phyloP scores from a whole-genome alignment of 2,888 invertebrate genomes.

The Chironomus riparius region DNA sequence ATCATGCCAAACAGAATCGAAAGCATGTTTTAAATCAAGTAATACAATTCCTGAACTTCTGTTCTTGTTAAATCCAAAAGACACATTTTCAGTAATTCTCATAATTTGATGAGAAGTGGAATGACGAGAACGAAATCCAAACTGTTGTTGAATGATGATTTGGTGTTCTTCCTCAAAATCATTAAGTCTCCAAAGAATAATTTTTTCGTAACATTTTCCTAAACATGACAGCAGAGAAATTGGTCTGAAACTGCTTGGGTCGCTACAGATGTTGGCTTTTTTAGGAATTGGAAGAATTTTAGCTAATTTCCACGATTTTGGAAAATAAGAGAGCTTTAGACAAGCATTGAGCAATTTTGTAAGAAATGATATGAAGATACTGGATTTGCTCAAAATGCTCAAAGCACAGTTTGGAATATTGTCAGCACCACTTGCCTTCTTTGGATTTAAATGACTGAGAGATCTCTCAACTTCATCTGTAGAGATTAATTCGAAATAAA shows the following conservation, averaged over 20 bases:
- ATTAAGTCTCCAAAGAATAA: constrained; percentile 28
- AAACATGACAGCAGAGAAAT: constrained; percentile 31
- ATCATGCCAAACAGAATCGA: constrained; percentile 36
- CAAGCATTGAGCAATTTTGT: too few species aligned
- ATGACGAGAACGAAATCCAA: constrained; percentile 33
- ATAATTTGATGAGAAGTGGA: constrained; percentile 33
- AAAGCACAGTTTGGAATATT: not conserved
- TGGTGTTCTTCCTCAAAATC: constrained; percentile 25
- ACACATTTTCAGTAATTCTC: constrained; percentile 31
- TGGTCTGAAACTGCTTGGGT: constrained; percentile 31
- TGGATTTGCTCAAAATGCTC: too few species aligned
- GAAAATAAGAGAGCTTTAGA: too few species aligned
- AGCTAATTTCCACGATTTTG: constrained; percentile 33
- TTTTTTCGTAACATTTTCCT: constrained; percentile 31
- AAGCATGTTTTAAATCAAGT: constrained; percentile 35
- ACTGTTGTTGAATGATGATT: constrained; percentile 31
- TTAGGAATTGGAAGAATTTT: constrained; percentile 31
- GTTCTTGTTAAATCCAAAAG: constrained; percentile 31
- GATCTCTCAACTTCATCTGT: not conserved
- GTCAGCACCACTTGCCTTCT: not conserved
- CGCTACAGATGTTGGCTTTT: constrained; percentile 30
- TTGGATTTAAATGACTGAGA: not conserved
- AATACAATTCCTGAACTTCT: constrained; percentile 32
- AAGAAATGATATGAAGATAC: too few species aligned
- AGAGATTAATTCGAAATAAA: not conserved